A percentile compares a stretch with the other conserved stretches of the same genome.
These are phyloP conservation scores for Pomacea canaliculata DNA, from an alignment of 2,888 invertebrate genomes.

Conservation along the genomic window DNA sequence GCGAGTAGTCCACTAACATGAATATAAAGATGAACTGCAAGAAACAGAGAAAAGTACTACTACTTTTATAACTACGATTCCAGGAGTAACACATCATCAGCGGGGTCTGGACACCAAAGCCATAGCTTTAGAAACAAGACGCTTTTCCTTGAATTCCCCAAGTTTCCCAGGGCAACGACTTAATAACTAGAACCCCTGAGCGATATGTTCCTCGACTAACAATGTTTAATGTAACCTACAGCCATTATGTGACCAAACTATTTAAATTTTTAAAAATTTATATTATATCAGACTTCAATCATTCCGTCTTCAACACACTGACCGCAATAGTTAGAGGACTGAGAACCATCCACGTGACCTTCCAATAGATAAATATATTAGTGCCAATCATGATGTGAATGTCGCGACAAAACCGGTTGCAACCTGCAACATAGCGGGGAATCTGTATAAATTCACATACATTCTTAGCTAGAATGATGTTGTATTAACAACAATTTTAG, in stretches of 20 bases:
- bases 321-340: slow-evolving; percentile 61
- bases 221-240: no score
- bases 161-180: background rate
- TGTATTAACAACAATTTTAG: no score
- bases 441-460: no score
- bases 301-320: slow-evolving; percentile 33
- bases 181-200: background rate
- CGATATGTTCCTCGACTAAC: no score
- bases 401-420: slow-evolving; percentile 53
- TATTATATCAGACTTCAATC: no score
- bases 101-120: background rate
- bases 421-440: slow-evolving; percentile 37
- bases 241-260: no score
- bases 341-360: slow-evolving; percentile 60
- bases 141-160: no score
- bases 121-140: no score
- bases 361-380: slow-evolving; percentile 55
- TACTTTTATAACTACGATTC: background rate
- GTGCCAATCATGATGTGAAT: slow-evolving; percentile 56
- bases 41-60: slow-evolving; percentile 9
- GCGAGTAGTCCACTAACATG: slow-evolving; percentile 62
- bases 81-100: background rate
- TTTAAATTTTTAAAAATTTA: no score
- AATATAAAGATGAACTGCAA: slow-evolving; percentile 74
- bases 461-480: no score